phyloP scores from a whole-genome alignment of 2,797 vertebrate species.

The Cyclura pinguis region DNA sequence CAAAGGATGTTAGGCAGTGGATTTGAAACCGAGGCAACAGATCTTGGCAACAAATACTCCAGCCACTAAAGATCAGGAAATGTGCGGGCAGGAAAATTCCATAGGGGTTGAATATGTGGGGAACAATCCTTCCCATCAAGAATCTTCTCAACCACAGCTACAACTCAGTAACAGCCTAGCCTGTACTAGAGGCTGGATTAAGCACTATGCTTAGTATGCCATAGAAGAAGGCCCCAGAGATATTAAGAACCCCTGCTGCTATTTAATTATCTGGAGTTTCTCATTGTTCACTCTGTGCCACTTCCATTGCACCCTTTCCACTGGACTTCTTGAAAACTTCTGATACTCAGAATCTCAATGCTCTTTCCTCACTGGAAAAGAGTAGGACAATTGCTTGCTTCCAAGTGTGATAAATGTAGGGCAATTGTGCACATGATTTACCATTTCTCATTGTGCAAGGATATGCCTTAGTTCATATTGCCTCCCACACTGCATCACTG shows the following conservation, averaged over 20 bases:
- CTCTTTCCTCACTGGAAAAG: neutral
- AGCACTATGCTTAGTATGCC: too few relatives aligned
- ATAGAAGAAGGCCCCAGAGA: neutral
- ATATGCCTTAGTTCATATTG: neutral
- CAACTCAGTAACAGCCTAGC: neutral
- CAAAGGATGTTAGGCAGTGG: neutral
- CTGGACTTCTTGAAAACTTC: neutral
- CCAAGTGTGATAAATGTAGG: neutral
- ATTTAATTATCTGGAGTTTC: neutral
- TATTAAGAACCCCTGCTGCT: neutral
- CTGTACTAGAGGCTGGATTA: neutral
- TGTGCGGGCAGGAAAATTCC: neutral
- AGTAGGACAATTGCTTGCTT: neutral
- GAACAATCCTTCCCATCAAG: neutral
- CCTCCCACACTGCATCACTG: neutral
- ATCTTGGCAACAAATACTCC: neutral
- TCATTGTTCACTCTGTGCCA: neutral
- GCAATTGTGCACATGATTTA: neutral
- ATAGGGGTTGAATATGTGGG: accelerated
- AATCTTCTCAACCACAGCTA: neutral
- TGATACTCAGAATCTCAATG: neutral
- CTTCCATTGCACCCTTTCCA: neutral
- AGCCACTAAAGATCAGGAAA: neutral
- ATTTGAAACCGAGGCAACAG: neutral
- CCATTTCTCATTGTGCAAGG: neutral